Evolutionary conservation across 2,888 invertebrate genomes (phyloP), one percentile per base, ranked within the genome.

Genomic region (Drosophila mulleri): DNA sequence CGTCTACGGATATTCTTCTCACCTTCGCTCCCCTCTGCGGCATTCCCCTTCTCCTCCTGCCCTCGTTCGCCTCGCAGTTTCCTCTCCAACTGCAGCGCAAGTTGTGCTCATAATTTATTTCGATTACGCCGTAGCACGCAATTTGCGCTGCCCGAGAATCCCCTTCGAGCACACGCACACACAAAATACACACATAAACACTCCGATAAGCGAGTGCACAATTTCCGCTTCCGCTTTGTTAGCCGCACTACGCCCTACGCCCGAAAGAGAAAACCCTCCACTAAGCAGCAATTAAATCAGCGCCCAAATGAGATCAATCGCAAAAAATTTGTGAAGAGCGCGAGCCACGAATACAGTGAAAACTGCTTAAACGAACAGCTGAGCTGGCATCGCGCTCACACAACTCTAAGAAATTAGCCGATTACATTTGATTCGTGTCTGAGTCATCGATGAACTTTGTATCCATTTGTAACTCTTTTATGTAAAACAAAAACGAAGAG

Each of bases 21-120:
- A 11, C 18, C 32, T 6, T 50, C n/a, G 18, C 48, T 16, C 26
- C 26, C 9, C 47, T 26, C 16, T 3, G 16, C 16, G 26, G 9
- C 16, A 4, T 16, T 16, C n/a, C 7, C 32, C 32, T 32, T 32
- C 32, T 35, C 32, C 50, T 45, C 12, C 45, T 20, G 14, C 47
- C 16, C 29, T 6, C 26, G 20, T 29, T 29, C 48, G n/a, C 1
- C 32, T 12, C 35, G 2, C 5, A 2, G 7, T 50, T 18, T 52
- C 52, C 37, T 35, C 52, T 12, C 26, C 52, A 72, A 60, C 71
- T 85, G 66, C 78, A 53, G 56, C 75, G 80, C 82, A 87, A 82
- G 80, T 83, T 85, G 75, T 77, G 87, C 87, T 82, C 86, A 86
- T 89, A 86, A 86, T 89, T 86, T 86, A 86, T 86, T 86, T 89